Base-by-base conservation (phyloP, 2,888 invertebrate species). In the Mactromeris polynyma region DNA sequence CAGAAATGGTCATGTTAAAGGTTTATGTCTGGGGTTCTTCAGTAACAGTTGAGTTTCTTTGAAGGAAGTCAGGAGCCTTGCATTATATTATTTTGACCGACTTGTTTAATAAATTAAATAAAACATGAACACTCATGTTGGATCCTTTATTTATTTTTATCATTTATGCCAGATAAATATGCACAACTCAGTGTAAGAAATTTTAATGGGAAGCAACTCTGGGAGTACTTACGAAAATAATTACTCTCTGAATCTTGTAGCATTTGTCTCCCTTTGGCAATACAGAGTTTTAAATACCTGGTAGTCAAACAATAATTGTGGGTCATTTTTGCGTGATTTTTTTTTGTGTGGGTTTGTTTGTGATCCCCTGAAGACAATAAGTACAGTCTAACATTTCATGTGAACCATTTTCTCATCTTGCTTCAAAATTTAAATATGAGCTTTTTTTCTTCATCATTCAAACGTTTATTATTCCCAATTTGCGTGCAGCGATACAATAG, bases 401-500 rank as follows among this genome's bases (percentile, higher is more conserved):
- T 69, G 83, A 84, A 88, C 78, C 51, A 78, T 83, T 73, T 73
- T 73, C 73, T 73, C 73, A 73, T 83, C 83, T 83, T 73, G 21
- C 46, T 83, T 33, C 33, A 26, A 83, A 73, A 46, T 78, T 80
- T 80, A n/a, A 81, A 73, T 73, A 73, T 73, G 73, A 73, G 69
- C 46, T 58, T 81, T 83, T 83, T 89, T 89, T 90, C 87, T 83
- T 87, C 90, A 87, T 90, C 85, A 42, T 83, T 77, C 40, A 77
- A 46, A 21, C 42, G 81, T 90, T 90, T 90, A 90, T 92, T 89
- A 89, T 88, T 90, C 90, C 31, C 33, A 21, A 64, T 92, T 90
- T 92, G 92, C 92, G 90, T 92, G 92, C 88, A 85, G 26, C 73
- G 33, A 42, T 38, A 86, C 89, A 92, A 90, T 90, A 85, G 88